Base-by-base conservation (phyloP, 2,888 invertebrate genomes). In the Dryobotodes eremita region DNA sequence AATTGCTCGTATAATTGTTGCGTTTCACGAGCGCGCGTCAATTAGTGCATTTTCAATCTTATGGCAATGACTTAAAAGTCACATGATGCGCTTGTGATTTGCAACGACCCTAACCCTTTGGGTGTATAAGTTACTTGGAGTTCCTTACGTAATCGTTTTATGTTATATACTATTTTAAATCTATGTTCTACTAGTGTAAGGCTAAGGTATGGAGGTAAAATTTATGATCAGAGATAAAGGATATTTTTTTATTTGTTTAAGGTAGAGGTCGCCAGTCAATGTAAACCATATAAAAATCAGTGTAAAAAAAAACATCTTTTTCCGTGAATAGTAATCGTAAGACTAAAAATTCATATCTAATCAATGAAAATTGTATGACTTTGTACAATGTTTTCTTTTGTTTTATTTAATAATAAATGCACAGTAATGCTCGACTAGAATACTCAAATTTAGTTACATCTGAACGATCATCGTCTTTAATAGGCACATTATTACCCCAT, bases 401-500 rank as follows among this genome's bases (percentile, higher is more conserved):
- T 64, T 62, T 80, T 71, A 53, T 59, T 53, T 68, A 36, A 42
- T n/a, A n/a, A n/a, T n/a, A n/a, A n/a, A n/a, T 50, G 55, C n/a
- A 74, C 26, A 15, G 3, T 74, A 57, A 71, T 77, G 59, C 70
- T 80, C 31, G 26, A 57, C 20, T 71, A 73, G 48, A 88, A 88
- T 82, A 88, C 87, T 84, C 80, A 68, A 77, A 72, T 69, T 83
- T 62, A 48, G 48, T 71, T 23, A 69, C 20, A 53, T 84, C 53
- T 23, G 5, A 31, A 74, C 13, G 10, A 62, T 70, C 7, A 69
- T 71, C 68, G 55, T 75, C 42, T 73, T 69, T 69, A 68, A 31
- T 48, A 77, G 20, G 53, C 26, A 50, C 42, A 78, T 61, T 84
- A 89, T 83, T 71, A 78, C 36, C 69, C 53, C 57, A 78, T 79